Evolutionary conservation across 2,888 invertebrate species (phyloP).

Genomic region (Seira musarum): DNA sequence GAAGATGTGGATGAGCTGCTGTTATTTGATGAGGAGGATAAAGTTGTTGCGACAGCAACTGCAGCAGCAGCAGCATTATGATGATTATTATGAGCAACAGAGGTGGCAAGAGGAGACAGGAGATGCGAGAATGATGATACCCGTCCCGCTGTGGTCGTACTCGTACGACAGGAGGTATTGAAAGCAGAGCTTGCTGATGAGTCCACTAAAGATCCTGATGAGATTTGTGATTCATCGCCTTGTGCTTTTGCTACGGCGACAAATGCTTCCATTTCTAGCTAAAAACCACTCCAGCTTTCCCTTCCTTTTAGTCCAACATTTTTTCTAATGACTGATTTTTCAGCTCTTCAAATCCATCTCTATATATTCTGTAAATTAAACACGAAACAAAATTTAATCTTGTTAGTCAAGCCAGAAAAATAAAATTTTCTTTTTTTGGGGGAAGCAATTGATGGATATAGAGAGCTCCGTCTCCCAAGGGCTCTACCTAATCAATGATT

Average conservation of each 20-base stretch:
- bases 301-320: slow-evolving; percentile 23
- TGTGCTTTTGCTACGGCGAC: slow-evolving; percentile 69
- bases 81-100: too few species aligned
- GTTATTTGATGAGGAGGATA: too few species aligned
- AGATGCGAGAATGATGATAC: slow-evolving; percentile 60
- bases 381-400: slow-evolving; percentile 7
- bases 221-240: slow-evolving; percentile 69
- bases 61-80: too few species aligned
- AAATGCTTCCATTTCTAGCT: slow-evolving; percentile 69
- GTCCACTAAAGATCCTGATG: slow-evolving; percentile 63
- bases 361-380: slow-evolving; percentile 19
- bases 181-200: slow-evolving; percentile 58
- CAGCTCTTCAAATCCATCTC: neutral
- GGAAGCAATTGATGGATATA: too few species aligned
- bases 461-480: slow-evolving; percentile 28
- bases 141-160: slow-evolving; percentile 57
- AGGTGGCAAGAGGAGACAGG: slow-evolving; percentile 58
- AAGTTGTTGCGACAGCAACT: neutral
- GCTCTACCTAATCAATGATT: slow-evolving; percentile 25
- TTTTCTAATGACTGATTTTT: neutral
- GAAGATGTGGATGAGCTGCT: neutral
- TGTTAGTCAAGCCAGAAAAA: neutral
- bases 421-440: neutral
- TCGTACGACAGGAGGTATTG: slow-evolving; percentile 63
- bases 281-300: slow-evolving; percentile 18